Base-by-base conservation (phyloP, 2,888 invertebrate species). In the Stictocephala bisonia region DNA sequence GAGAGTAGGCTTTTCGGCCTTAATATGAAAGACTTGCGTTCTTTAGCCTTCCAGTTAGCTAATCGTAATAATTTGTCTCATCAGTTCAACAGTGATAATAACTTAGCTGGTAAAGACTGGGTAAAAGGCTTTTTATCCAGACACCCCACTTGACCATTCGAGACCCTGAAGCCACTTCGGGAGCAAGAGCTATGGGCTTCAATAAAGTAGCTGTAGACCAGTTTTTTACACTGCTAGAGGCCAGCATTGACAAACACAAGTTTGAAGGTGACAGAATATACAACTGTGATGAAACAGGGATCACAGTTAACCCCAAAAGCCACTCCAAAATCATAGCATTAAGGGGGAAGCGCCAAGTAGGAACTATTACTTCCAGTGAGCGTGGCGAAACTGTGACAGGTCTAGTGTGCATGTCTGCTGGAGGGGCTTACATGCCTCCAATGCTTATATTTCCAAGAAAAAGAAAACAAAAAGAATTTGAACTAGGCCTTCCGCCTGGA, bases 41-140 rank as follows among this genome's bases (percentile, higher is more conserved):
- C 77, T 70, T 56, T 81, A 27, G 79, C 79, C 9, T 80, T 72
- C 72, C 77, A n/a, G n/a, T n/a, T 78, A 56, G 79, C 79, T 68
- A 75, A 79, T 53, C 71, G 64, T 70, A 80, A 79, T 75, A 75
- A 73, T 20, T 69, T 79, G 15, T 27, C 29, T 2, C 76, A 81
- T 76, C n/a, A n/a, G n/a, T n/a, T n/a, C n/a, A n/a, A n/a, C n/a
- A n/a, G n/a, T n/a, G 81, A 81, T 56, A 58, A 73, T 53, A 56
- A 77, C n/a, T 80, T 79, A 66, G 81, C 82, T 64, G 81, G 82
- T 9, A 76, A 77, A 74, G 80, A 82, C 29, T 82, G 82, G 81
- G 13, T 79, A n/a, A 64, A 74, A 9, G 72, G 76, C 3, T 82
- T 82, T 76, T 70, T 82, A 29, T 80, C 76, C 51, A 78, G 80